These are phyloP conservation scores for Chloroclysta siterata DNA, from an alignment of 2,888 invertebrate genomes.

Conservation along the genomic window DNA sequence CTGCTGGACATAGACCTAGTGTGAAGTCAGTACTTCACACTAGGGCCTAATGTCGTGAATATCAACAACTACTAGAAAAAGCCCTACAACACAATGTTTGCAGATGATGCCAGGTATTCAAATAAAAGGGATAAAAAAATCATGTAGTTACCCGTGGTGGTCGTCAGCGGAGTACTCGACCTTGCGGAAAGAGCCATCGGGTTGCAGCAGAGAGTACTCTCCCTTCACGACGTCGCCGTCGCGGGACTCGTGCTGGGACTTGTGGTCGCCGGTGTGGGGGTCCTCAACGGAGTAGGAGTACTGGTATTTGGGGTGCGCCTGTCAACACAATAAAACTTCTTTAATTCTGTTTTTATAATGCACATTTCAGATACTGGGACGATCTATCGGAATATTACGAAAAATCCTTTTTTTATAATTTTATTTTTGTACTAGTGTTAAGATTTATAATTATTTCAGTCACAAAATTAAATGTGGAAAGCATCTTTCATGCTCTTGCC, in stretches of 20 bases:
- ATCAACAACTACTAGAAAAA: not conserved
- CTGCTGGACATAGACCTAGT: too few relatives aligned
- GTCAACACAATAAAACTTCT: conserved; percentile 24
- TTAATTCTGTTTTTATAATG: not conserved
- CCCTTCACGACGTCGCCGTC: conserved; percentile 88
- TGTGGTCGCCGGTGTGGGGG: conserved; percentile 86
- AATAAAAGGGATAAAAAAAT: not conserved
- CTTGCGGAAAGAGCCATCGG: conserved; percentile 86
- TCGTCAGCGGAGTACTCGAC: conserved; percentile 86
- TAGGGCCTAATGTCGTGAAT: not conserved
- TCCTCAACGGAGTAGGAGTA: conserved; percentile 86
- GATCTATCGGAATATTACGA: too few relatives aligned
- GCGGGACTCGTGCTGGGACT: conserved; percentile 84
- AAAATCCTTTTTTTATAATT: too few relatives aligned
- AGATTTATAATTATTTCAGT: too few relatives aligned
- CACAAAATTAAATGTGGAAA: too few relatives aligned
- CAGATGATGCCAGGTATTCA: not conserved
- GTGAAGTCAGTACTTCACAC: too few relatives aligned
- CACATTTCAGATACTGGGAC: not conserved
- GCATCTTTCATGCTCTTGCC: too few relatives aligned
- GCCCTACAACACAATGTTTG: not conserved
- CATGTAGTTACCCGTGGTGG: conserved; percentile 76
- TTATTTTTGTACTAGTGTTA: too few relatives aligned
- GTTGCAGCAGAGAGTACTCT: conserved; percentile 86
- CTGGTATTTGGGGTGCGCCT: conserved; percentile 86